phyloP scores from a whole-genome alignment of 2,888 invertebrate species.

The Zygaena filipendulae region DNA sequence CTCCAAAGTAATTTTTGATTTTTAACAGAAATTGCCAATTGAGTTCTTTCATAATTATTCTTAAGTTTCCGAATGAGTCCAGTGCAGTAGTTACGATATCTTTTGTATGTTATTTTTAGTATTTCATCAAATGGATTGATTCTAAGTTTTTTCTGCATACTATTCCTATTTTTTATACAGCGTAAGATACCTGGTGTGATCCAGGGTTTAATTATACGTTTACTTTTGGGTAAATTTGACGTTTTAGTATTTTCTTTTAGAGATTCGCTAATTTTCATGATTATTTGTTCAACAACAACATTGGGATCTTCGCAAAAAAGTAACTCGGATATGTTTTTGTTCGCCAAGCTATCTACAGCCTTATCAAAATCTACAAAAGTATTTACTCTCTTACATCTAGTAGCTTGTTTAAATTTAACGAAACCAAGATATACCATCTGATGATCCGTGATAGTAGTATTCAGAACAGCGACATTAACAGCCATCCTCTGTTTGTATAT shows the following conservation, averaged over 20 bases:
- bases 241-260: slow-evolving; percentile 1
- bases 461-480: slow-evolving; percentile 6
- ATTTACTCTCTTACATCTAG: background rate
- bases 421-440: background rate
- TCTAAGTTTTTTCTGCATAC: slow-evolving; percentile 1
- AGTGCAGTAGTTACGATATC: slow-evolving; percentile 1
- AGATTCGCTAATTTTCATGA: background rate
- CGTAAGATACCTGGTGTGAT: background rate
- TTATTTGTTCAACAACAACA: background rate
- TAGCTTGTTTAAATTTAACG: background rate
- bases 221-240: background rate
- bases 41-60: background rate
- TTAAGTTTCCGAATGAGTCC: background rate
- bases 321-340: background rate
- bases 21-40: too few species aligned
- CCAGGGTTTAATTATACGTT: slow-evolving; percentile 1
- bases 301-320: background rate
- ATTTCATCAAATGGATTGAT: background rate
- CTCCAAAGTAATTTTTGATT: too few species aligned
- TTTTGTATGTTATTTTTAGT: slow-evolving; percentile 1
- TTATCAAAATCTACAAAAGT: background rate
- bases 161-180: background rate
- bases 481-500: background rate
- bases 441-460: slow-evolving; percentile 10
- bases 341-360: background rate